phyloP scores from a whole-genome alignment of 2,888 invertebrate species.

The Latrodectus elegans region DNA sequence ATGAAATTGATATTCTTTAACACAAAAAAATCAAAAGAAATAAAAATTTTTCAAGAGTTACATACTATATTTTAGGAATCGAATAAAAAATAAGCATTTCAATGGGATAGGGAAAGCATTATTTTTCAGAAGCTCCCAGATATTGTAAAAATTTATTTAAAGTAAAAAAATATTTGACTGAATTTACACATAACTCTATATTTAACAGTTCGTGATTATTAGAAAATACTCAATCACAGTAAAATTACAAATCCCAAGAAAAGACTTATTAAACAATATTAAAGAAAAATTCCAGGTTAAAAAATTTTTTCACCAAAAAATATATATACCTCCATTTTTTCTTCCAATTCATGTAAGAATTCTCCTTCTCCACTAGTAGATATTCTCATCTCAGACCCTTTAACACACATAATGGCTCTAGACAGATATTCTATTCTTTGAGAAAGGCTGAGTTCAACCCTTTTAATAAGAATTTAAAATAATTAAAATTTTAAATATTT shows the following conservation, averaged over 20 bases:
- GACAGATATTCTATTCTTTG: conserved; percentile 93
- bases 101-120: too few species aligned
- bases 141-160: too few species aligned
- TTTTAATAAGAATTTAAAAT: conserved; percentile 74
- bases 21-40: too few species aligned
- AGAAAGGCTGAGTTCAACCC: conserved; percentile 83
- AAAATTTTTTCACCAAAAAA: background rate
- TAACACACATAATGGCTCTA: conserved; percentile 94
- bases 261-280: background rate
- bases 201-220: background rate
- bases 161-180: background rate
- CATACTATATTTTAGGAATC: too few species aligned
- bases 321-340: conserved; percentile 87
- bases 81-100: too few species aligned
- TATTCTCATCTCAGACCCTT: conserved; percentile 81
- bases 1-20: too few species aligned
- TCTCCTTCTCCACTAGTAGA: conserved; percentile 81
- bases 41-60: too few species aligned
- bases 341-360: conserved; percentile 90
- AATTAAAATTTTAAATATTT: background rate
- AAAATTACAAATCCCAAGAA: background rate
- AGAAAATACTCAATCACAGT: too few species aligned
- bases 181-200: background rate
- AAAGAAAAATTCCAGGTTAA: background rate
- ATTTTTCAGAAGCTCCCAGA: too few species aligned